Conservation (phyloP, 1,140 invertebrate species). For the Paramacrobiotus metropolitanus region DNA sequence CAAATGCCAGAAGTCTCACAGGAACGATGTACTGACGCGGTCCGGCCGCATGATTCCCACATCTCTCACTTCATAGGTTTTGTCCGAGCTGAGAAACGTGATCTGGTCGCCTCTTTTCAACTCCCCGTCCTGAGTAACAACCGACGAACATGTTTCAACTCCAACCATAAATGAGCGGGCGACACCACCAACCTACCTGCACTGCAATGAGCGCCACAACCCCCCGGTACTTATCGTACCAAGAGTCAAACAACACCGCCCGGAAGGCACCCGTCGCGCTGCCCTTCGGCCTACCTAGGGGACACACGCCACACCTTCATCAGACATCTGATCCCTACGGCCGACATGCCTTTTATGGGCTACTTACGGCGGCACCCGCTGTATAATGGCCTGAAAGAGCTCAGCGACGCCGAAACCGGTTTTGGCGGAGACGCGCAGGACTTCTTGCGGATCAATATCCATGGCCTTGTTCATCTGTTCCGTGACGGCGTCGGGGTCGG, state of each 20-base stretch:
- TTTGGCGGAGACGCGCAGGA: conserved; percentile 63
- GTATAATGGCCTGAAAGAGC: conserved; percentile 48
- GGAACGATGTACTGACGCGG: conserved; percentile 36
- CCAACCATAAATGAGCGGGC: too few species aligned
- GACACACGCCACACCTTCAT: too few species aligned
- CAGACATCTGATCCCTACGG: too few species aligned
- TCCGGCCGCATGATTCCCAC: conserved; percentile 55
- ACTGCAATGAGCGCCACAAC: conserved; percentile 53
- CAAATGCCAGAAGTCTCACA: too few species aligned
- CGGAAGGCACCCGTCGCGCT: conserved; percentile 35
- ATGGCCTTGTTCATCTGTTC: conserved; percentile 60
- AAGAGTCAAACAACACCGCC: conserved; percentile 74
- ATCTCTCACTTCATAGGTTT: conserved; percentile 49
- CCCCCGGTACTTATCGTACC: conserved; percentile 69
- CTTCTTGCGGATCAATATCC: conserved; percentile 41
- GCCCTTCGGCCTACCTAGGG: conserved; percentile 32
- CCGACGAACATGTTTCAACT: too few species aligned
- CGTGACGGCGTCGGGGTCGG: conserved; percentile 52
- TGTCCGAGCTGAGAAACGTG: conserved; percentile 35
- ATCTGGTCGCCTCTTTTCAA: conserved; percentile 41
- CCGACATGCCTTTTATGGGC: too few species aligned
- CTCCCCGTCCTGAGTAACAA: conserved; percentile 39
- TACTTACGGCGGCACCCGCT: conserved; percentile 40
- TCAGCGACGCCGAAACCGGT: conserved; percentile 48
- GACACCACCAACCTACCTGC: too few species aligned